These are phyloP conservation scores for Fulmarus glacialis DNA, from an alignment of 2,113 vertebrate species.

Conservation along the genomic window DNA sequence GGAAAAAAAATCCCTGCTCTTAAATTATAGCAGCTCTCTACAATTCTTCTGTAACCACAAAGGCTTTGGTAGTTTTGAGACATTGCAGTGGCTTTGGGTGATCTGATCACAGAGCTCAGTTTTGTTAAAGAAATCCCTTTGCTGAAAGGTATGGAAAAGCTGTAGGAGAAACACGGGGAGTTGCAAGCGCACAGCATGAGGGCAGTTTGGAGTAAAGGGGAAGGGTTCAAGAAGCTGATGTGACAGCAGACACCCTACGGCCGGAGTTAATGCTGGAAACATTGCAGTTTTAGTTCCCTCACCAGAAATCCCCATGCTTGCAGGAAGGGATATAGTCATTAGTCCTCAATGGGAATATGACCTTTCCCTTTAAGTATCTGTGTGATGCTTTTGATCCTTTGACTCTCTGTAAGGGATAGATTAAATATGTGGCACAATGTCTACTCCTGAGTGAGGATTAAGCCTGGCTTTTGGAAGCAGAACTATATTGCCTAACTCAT, in stretches of 20 bases:
- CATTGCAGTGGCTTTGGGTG: slow-evolving; percentile 48
- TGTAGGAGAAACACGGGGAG: not conserved
- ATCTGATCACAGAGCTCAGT: slow-evolving; percentile 60
- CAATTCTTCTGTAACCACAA: slow-evolving; percentile 72
- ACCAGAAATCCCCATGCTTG: not conserved
- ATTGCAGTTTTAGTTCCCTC: slow-evolving; percentile 18
- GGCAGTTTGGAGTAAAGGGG: not conserved
- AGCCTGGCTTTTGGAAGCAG: slow-evolving; percentile 43
- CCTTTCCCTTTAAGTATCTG: slow-evolving; percentile 48
- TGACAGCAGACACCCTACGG: slow-evolving; percentile 4
- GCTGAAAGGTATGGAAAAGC: slow-evolving; percentile 53
- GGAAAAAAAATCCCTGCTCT: slow-evolving; percentile 66
- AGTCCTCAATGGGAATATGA: slow-evolving; percentile 63
- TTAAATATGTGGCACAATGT: slow-evolving; percentile 56
- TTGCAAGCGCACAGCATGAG: not conserved
- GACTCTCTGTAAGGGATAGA: slow-evolving; percentile 50
- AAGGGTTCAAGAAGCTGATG: not conserved
- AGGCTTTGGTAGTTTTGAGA: slow-evolving; percentile 70
- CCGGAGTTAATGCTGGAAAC: not conserved
- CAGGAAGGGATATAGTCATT: slow-evolving; percentile 49
- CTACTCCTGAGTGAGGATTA: slow-evolving; percentile 51
- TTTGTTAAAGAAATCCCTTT: slow-evolving; percentile 49
- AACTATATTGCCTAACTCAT: slow-evolving; percentile 47
- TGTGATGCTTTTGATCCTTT: slow-evolving; percentile 63
- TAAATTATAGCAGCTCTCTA: slow-evolving; percentile 75